These are phyloP conservation scores for Lasius fuliginosus DNA, from an alignment of 2,888 invertebrate species.

Conservation along the genomic window DNA sequence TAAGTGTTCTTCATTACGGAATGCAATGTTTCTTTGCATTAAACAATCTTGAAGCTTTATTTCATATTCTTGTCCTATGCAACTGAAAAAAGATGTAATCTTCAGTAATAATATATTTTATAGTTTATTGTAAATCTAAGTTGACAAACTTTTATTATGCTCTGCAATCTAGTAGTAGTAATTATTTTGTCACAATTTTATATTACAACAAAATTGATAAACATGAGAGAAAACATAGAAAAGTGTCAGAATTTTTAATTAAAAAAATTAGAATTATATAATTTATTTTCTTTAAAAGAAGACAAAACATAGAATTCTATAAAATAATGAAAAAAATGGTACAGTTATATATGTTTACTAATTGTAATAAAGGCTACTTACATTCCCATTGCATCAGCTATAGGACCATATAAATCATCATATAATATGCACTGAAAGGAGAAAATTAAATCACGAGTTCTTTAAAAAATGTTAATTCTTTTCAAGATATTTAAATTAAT, in stretches of 20 bases:
- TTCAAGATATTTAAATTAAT: constrained; percentile 73
- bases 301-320: not conserved
- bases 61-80: constrained; percentile 95
- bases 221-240: not conserved
- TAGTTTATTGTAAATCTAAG: not conserved
- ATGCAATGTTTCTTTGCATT: constrained; percentile 88
- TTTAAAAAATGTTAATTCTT: constrained; percentile 77
- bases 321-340: not conserved
- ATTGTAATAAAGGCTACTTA: constrained; percentile 85
- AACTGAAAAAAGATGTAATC: constrained; percentile 86
- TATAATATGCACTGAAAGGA: constrained; percentile 91
- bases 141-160: not conserved
- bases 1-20: constrained; percentile 93
- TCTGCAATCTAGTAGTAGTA: not conserved
- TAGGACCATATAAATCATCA: constrained; percentile 95
- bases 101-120: not conserved
- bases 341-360: not conserved
- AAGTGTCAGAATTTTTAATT: not conserved
- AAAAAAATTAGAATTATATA: constrained; percentile 3
- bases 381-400: constrained; percentile 93
- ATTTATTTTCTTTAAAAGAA: not conserved
- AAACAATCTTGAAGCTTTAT: constrained; percentile 90
- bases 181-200: constrained; percentile 3
- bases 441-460: constrained; percentile 48
- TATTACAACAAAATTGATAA: not conserved